phyloP scores from a whole-genome alignment of 2,888 invertebrate genomes.

The Thymelicus acteon region DNA sequence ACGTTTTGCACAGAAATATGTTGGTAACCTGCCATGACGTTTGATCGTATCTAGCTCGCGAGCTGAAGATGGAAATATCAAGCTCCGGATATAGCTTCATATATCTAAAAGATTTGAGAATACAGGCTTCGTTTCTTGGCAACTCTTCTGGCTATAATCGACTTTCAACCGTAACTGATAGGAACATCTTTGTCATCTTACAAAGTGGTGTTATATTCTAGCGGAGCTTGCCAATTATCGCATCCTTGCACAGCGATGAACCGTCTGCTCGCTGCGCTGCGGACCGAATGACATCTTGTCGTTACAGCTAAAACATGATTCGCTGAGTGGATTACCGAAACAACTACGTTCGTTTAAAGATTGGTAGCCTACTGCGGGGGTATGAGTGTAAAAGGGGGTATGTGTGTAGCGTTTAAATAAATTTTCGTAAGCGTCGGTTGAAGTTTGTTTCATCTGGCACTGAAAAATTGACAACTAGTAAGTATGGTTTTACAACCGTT shows the following conservation, averaged over 20 bases:
- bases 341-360: too few species aligned
- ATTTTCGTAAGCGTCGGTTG: too few species aligned
- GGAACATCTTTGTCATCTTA: constrained; percentile 30
- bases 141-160: constrained; percentile 27
- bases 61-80: constrained; percentile 4
- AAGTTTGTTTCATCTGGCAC: too few species aligned
- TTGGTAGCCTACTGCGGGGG: too few species aligned
- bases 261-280: neutral
- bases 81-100: constrained; percentile 13
- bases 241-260: constrained; percentile 13
- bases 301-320: neutral
- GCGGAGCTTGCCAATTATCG: constrained; percentile 16
- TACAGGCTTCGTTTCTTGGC: constrained; percentile 32
- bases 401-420: too few species aligned
- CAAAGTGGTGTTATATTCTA: constrained; percentile 21
- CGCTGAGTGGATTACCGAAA: too few species aligned
- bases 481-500: too few species aligned
- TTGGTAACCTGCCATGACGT: neutral
- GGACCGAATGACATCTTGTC: neutral
- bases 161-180: constrained; percentile 33
- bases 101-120: constrained; percentile 9
- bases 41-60: neutral
- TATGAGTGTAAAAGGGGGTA: too few species aligned
- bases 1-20: too few species aligned
- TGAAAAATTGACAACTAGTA: too few species aligned